phyloP scores from a whole-genome alignment of 2,888 invertebrate genomes.

The Anthoptus insignis region DNA sequence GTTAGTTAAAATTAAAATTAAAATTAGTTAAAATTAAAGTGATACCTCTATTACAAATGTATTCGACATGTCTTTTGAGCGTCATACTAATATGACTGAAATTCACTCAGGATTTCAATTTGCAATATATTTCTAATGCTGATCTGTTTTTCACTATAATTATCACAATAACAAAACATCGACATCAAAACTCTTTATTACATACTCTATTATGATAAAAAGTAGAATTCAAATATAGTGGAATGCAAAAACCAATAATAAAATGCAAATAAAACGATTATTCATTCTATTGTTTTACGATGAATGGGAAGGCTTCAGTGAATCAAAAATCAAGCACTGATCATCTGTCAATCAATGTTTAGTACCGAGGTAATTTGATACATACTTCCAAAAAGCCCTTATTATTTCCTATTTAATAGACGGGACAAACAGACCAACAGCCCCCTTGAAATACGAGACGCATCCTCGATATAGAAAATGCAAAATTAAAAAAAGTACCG shows the following conservation, averaged over 20 bases:
- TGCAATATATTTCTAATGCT: too few species aligned
- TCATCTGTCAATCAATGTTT: constrained; percentile 69
- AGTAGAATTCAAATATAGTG: background rate
- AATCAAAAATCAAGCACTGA: constrained; percentile 49
- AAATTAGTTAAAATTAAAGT: too few species aligned
- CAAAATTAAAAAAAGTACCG: constrained; percentile 74
- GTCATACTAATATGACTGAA: too few species aligned
- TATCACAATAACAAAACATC: background rate
- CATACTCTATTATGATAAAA: background rate
- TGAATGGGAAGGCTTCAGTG: constrained; percentile 23
- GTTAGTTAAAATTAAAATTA: too few species aligned
- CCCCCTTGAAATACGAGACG: constrained; percentile 76
- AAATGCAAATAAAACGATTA: constrained; percentile 12
- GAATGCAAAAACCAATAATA: background rate
- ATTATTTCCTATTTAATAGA: constrained; percentile 73
- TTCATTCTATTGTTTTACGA: constrained; percentile 27
- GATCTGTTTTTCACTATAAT: too few species aligned
- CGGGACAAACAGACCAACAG: constrained; percentile 53
- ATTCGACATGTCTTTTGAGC: too few species aligned
- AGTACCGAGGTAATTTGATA: constrained; percentile 66
- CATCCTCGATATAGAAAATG: constrained; percentile 74
- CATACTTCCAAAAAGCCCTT: constrained; percentile 58
- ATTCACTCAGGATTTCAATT: too few species aligned
- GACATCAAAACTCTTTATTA: background rate
- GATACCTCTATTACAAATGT: too few species aligned